Evolutionary conservation across 2,888 invertebrate genomes (phyloP).

Genomic region (Lysandra bellargus): DNA sequence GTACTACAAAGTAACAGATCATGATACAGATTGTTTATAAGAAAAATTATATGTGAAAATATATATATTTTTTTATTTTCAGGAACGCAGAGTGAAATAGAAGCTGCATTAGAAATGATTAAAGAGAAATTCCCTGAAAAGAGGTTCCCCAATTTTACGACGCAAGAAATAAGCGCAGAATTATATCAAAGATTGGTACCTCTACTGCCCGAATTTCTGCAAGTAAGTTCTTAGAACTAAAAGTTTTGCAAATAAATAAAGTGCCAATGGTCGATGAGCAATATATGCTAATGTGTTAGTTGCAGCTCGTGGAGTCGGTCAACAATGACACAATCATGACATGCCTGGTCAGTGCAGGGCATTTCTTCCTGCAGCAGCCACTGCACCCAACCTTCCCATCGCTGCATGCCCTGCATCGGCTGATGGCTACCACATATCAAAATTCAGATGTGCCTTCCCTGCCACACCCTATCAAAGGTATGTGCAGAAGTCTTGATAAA

Average conservation of each 20-base stretch:
- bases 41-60: not conserved
- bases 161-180: conserved; percentile 81
- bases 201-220: conserved; percentile 78
- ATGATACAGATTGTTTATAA: not conserved
- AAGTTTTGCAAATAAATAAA: not conserved
- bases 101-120: conserved; percentile 90
- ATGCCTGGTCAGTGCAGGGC: conserved; percentile 91
- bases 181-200: conserved; percentile 74
- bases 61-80: conserved; percentile 29
- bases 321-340: conserved; percentile 96
- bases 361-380: conserved; percentile 97
- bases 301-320: conserved; percentile 93
- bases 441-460: conserved; percentile 88
- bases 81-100: conserved; percentile 89
- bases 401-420: conserved; percentile 88
- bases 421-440: conserved; percentile 91
- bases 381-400: conserved; percentile 95
- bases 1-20: not conserved
- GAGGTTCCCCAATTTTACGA: conserved; percentile 88
- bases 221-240: conserved; percentile 60
- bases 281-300: conserved; percentile 49
- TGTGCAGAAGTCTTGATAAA: conserved; percentile 31
- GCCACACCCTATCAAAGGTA: conserved; percentile 89
- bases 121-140: conserved; percentile 91
- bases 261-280: conserved; percentile 24